These are phyloP conservation scores for Tanypteryx hageni DNA, from an alignment of 2,888 invertebrate genomes.

Conservation along the genomic window DNA sequence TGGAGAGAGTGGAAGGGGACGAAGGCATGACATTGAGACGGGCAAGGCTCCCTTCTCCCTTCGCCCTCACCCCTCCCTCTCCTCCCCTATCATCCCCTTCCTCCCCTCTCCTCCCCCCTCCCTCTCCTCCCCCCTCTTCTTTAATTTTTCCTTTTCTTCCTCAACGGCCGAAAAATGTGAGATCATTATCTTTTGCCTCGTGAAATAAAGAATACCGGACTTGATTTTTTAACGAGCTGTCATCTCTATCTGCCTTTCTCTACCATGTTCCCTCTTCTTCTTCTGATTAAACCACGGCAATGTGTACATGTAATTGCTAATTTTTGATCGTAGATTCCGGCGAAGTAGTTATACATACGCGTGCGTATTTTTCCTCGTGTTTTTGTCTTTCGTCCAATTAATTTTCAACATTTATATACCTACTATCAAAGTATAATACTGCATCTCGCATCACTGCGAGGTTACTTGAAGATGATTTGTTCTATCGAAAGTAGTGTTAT, in stretches of 20 bases:
- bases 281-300: not conserved
- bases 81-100: constrained; percentile 31
- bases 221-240: constrained; percentile 63
- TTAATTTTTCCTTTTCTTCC: constrained; percentile 23
- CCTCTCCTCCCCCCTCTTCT: no score
- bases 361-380: no score
- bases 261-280: not conserved
- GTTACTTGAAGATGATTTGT: no score
- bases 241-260: constrained; percentile 14
- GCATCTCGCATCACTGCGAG: no score
- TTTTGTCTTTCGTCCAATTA: no score
- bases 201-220: constrained; percentile 56
- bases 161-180: constrained; percentile 53
- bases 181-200: constrained; percentile 61
- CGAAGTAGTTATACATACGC: not conserved
- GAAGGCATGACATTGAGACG: constrained; percentile 43
- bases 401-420: no score
- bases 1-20: not conserved
- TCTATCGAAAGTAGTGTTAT: no score
- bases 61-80: no score
- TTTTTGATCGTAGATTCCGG: not conserved
- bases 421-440: no score
- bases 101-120: no score
- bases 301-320: not conserved
- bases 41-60: not conserved